Conservation (phyloP, 2,113 vertebrate species). For the Neolamprologus hecqui region DNA sequence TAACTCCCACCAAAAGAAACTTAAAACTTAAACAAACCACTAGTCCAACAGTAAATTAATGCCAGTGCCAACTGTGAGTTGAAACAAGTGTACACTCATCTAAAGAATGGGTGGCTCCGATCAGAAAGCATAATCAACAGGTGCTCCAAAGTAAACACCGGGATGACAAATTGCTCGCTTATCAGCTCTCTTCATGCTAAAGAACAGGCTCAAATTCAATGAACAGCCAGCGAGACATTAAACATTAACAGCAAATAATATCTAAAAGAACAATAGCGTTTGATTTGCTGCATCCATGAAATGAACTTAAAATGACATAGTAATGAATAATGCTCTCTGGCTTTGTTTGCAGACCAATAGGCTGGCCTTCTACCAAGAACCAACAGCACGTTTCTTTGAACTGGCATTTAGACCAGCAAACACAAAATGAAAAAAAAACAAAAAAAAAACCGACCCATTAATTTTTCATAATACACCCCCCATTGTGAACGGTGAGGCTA, state of each 20-base stretch:
- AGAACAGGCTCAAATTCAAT: slow-evolving; percentile 12
- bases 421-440: slow-evolving; percentile 31
- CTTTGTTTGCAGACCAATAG: slow-evolving; percentile 50
- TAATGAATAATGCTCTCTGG: slow-evolving; percentile 52
- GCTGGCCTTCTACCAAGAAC: slow-evolving; percentile 7
- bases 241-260: slow-evolving; percentile 52
- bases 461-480: slow-evolving; percentile 56
- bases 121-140: slow-evolving; percentile 34
- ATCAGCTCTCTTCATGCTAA: not conserved
- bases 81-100: not conserved
- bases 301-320: slow-evolving; percentile 30
- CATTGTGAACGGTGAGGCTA: slow-evolving; percentile 41
- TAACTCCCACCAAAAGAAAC: not conserved
- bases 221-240: slow-evolving; percentile 27
- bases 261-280: slow-evolving; percentile 29
- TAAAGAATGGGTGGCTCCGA: slow-evolving; percentile 3
- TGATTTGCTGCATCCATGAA: slow-evolving; percentile 51
- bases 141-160: slow-evolving; percentile 42
- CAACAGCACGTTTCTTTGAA: slow-evolving; percentile 48
- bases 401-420: slow-evolving; percentile 49
- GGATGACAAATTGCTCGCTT: slow-evolving; percentile 41
- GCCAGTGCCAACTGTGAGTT: not conserved
- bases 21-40: not conserved
- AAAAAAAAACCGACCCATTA: slow-evolving; percentile 5
- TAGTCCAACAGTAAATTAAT: not conserved